These are phyloP conservation scores for Zygogramma bicolorata DNA, from an alignment of 2,888 invertebrate genomes.

Conservation along the genomic window DNA sequence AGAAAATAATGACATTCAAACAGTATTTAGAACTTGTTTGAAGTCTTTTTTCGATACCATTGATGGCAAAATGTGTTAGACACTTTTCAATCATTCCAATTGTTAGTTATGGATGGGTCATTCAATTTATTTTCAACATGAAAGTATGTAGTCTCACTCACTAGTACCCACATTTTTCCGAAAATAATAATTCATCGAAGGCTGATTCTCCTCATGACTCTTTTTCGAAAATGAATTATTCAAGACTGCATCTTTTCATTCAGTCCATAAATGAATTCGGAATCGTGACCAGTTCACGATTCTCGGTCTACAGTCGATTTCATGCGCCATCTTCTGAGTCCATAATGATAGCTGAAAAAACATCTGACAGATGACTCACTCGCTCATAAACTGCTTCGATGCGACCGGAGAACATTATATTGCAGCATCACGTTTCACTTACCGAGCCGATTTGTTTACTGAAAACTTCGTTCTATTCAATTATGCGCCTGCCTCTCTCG, in stretches of 20 bases:
- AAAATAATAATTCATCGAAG: too few species aligned
- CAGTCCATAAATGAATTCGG: background rate
- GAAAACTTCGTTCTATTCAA: background rate
- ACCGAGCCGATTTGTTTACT: background rate
- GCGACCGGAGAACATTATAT: background rate
- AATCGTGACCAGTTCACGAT: background rate
- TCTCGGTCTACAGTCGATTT: background rate
- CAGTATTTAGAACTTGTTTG: too few species aligned
- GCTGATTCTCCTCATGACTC: too few species aligned
- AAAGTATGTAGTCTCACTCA: too few species aligned
- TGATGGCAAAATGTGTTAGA: too few species aligned
- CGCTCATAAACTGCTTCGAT: background rate
- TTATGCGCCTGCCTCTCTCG: background rate
- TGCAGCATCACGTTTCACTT: background rate
- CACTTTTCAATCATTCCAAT: too few species aligned
- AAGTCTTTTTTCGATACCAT: too few species aligned
- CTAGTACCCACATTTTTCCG: too few species aligned
- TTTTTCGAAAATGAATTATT: too few species aligned
- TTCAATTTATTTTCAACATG: too few species aligned
- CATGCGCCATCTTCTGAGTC: background rate
- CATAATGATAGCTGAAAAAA: background rate
- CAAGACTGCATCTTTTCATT: background rate
- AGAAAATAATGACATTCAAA: too few species aligned
- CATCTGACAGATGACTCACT: background rate
- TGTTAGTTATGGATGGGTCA: too few species aligned